Evolutionary conservation across 1,140 invertebrate genomes (phyloP).

Genomic region (Drosophila ironensis): DNA sequence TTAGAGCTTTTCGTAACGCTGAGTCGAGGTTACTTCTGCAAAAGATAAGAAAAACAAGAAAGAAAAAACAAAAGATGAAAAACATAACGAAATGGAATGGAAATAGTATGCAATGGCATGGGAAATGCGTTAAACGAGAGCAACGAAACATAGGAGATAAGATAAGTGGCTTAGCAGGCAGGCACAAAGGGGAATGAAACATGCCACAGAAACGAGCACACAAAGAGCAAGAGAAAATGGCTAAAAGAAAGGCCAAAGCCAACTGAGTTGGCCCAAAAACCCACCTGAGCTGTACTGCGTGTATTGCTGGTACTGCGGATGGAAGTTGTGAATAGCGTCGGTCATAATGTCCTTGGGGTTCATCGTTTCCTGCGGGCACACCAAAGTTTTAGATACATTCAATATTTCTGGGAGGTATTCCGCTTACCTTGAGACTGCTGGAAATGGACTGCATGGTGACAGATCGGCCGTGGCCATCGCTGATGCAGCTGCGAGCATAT

Average conservation of each 20-base stretch:
- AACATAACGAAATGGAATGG: slow-evolving; percentile 62
- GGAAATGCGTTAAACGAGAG: slow-evolving; percentile 45
- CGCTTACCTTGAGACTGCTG: slow-evolving; percentile 96
- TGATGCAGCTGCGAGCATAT: slow-evolving; percentile 89
- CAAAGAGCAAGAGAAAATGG: slow-evolving; percentile 19
- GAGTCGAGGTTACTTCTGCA: slow-evolving; percentile 93
- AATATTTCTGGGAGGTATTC: background rate
- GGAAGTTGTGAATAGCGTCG: slow-evolving; percentile 99
- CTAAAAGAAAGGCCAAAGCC: background rate
- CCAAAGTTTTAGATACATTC: background rate
- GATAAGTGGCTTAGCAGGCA: slow-evolving; percentile 43
- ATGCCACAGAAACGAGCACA: slow-evolving; percentile 30
- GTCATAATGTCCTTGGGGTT: slow-evolving; percentile 99
- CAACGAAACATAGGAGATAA: slow-evolving; percentile 47
- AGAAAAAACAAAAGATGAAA: slow-evolving; percentile 59
- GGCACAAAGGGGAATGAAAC: slow-evolving; percentile 28
- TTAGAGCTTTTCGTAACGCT: slow-evolving; percentile 95
- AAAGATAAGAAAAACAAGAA: slow-evolving; percentile 83
- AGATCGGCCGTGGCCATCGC: slow-evolving; percentile 91
- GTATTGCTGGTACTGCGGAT: slow-evolving; percentile 99
- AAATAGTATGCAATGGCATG: slow-evolving; percentile 22
- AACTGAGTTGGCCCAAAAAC: background rate
- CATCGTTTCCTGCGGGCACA: slow-evolving; percentile 95
- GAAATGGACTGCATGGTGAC: slow-evolving; percentile 99
- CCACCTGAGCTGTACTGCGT: slow-evolving; percentile 97